Evolutionary conservation across 2,888 invertebrate species (phyloP).

Genomic region (Therioaphis trifolii): DNA sequence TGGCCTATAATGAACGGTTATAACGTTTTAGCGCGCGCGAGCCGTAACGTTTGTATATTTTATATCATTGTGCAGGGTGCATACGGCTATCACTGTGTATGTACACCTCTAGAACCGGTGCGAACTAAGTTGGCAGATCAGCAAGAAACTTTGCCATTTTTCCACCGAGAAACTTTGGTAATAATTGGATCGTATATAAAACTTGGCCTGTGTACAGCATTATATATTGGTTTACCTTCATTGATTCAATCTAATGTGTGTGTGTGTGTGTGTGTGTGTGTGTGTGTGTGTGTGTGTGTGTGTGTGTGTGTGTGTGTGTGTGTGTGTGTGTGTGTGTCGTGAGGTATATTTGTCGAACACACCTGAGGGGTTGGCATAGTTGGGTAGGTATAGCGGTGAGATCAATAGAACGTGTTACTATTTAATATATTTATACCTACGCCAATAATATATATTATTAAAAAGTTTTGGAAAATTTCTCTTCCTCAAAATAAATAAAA

Average conservation of each 20-base stretch:
- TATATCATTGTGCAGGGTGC: no score
- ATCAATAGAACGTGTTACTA: conserved; percentile 38
- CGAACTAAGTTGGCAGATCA: conserved; percentile 44
- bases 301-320: no score
- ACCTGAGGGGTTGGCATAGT: not conserved
- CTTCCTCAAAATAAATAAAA: no score
- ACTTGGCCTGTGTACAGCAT: conserved; percentile 25
- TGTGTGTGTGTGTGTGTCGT: no score
- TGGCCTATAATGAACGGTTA: no score
- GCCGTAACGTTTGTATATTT: no score
- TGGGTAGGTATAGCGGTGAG: conserved; percentile 19
- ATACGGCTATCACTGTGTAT: not conserved
- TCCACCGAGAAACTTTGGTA: conserved; percentile 46
- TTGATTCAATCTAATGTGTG: conserved; percentile 24
- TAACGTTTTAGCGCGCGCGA: no score
- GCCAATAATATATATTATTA: no score
- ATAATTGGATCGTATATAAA: conserved; percentile 56
- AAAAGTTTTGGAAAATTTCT: no score
- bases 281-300: conserved; percentile 27
- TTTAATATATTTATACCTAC: no score
- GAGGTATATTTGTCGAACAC: conserved; percentile 6
- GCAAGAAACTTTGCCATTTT: conserved; percentile 49
- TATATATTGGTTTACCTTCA: conserved; percentile 27
- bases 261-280: not conserved
- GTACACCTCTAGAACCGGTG: no score